Base-by-base conservation (phyloP, 2,888 invertebrate genomes). In the Ariolimax columbianus region DNA sequence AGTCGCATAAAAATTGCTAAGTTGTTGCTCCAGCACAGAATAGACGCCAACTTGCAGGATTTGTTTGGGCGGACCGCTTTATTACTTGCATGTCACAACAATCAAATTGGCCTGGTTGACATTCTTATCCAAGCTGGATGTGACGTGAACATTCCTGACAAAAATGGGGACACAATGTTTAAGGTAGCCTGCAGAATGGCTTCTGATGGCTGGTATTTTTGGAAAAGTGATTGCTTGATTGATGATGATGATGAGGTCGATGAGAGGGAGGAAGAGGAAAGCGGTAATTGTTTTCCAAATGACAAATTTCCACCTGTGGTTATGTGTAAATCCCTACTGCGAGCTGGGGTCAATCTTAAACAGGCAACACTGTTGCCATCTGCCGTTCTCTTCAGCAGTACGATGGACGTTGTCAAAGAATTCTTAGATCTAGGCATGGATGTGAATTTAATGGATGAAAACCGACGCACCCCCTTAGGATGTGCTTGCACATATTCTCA, bases 371-470 rank as follows among this genome's bases (percentile, higher is more conserved):
- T 91, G 38, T 86, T 92, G 23, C 92, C 92, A 1, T 88, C 91
- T 17, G 92, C 91, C 26, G 91, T 92, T 0, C 91, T 91, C 81
- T 90, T 90, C 51, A 89, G 91, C 38, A n/a, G n/a, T n/a, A 90
- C 91, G 66, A 86, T 88, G 19, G 88, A 88, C 68, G 87, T 91
- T 23, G 91, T 92, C 9, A 88, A 89, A 82, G 91, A 92, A 75
- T 87, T 92, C 11, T 85, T 92, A 47, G 89, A 90, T 43, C 87
- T 91, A 23, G 92, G 92, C 6, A 92, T 92, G 92, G 91, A 92
- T 85, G 90, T 92, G 6, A 92, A 92, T 83, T 90, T 91, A 90
- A 85, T 91, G 81, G 92, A 92, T 86, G 91, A 92, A 83, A 91
- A 91, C 82, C 89, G 91, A 88, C 90, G 92, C 59, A 90, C 91